Evolutionary conservation across 2,113 vertebrate species (phyloP).

Genomic region (Channa maculata): DNA sequence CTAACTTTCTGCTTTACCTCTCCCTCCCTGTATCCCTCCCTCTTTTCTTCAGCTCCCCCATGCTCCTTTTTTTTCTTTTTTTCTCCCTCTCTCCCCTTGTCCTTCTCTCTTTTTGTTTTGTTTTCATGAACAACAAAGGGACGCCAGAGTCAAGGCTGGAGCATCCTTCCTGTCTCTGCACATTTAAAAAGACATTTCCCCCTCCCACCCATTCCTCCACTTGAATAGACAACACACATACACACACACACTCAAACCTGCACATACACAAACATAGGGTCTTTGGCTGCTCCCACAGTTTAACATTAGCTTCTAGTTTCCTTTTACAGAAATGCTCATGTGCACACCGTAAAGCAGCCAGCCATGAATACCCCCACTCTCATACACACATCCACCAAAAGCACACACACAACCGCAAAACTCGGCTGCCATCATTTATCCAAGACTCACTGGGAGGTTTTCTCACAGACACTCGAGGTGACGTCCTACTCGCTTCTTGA

Average conservation of each 20-base stretch:
- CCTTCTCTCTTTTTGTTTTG: conserved; percentile 78
- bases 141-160: conserved; percentile 75
- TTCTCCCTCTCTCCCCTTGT: conserved; percentile 54
- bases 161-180: conserved; percentile 69
- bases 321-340: conserved; percentile 34
- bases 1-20: conserved; percentile 53
- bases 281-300: conserved; percentile 60
- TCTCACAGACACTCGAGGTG: conserved; percentile 56
- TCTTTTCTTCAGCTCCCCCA: conserved; percentile 40
- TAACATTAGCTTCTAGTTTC: conserved; percentile 70
- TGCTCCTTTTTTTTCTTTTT: conserved; percentile 48
- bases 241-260: conserved; percentile 18
- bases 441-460: conserved; percentile 52
- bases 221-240: conserved; percentile 76
- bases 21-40: conserved; percentile 30
- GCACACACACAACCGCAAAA: conserved; percentile 19
- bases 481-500: conserved; percentile 50
- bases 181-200: conserved; percentile 67
- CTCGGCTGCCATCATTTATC: conserved; percentile 41
- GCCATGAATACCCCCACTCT: neutral
- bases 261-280: conserved; percentile 50
- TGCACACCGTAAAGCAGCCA: conserved; percentile 30
- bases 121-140: conserved; percentile 80
- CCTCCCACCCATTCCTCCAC: conserved; percentile 58
- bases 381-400: conserved; percentile 8